Conservation (phyloP, 2,888 invertebrate species). For the Machimus rusticus region DNA sequence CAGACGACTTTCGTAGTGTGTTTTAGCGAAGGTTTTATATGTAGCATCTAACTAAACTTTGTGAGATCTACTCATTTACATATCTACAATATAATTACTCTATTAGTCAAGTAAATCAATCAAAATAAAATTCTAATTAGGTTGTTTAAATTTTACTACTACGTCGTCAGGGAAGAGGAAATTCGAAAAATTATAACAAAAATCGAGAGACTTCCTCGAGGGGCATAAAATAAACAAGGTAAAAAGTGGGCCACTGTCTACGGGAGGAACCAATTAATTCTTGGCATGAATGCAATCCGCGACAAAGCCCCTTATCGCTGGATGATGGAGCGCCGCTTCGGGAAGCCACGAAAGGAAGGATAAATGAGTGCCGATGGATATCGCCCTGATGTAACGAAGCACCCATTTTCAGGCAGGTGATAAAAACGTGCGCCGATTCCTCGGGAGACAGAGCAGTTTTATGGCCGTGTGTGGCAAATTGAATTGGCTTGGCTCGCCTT, state of each 20-base stretch:
- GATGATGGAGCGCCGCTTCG: neutral
- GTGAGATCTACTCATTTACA: no score
- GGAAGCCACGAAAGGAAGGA: neutral
- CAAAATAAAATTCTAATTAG: neutral
- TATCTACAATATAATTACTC: neutral
- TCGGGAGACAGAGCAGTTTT: neutral
- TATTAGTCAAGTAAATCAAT: neutral
- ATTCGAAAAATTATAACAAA: neutral
- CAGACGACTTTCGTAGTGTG: neutral
- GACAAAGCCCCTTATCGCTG: neutral
- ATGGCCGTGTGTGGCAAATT: neutral
- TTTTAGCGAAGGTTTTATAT: neutral
- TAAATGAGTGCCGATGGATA: neutral
- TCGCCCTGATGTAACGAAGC: neutral
- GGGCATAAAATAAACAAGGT: neutral
- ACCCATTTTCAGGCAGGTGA: neutral
- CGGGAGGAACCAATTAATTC: neutral
- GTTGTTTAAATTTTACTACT: neutral
- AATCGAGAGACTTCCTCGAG: neutral
- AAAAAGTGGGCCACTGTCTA: neutral
- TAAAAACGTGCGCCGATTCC: neutral
- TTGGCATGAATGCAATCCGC: neutral
- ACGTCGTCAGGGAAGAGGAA: neutral
- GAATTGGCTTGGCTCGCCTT: neutral
- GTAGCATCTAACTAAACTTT: neutral